Evolutionary conservation across 2,888 invertebrate genomes (phyloP), one percentile per base, ranked within the genome.

Genomic region (Hirtodrosophila histrioides): DNA sequence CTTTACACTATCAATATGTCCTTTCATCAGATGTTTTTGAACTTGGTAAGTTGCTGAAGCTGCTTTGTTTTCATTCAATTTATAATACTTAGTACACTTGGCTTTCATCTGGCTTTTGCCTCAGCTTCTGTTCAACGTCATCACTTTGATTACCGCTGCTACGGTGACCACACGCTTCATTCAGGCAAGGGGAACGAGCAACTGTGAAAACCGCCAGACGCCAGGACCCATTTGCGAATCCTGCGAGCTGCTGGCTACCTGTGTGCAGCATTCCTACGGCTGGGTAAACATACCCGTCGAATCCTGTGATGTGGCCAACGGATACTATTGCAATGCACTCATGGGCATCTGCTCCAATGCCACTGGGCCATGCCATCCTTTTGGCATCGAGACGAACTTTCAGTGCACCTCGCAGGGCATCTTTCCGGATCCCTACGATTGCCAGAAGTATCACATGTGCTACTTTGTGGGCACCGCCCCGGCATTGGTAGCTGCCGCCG

Each of bases 381-480:
- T 91, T 35, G 91, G 91, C 3, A 88, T 90, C 48, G 91, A 91
- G 45, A 90, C 89, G 5, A 91, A 90, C 65, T 91, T 91, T 23
- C 91, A 90, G 36, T 91, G 91, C 73, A 91, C 91, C 2, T 90
- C 91, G 0, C 90, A 91, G 37, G 91, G 91, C 41, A 81, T 91
- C 12, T 91, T 91, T 35, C 92, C 92, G 2, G 91, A 92, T 88
- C 91, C 92, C 3, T 92, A 92, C 36, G 91, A 91, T 57, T 92
- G 92, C 48, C 92, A 92, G 73, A 90, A 89, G 54, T 92, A 92
- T 61, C 92, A 92, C 49, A 91, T 91, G 89, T 92, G 92, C 54
- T 90, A 91, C 55, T 89, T 90, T 63, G 89, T 90, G 29, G 88
- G 85, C 31, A 79, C 87, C 9, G 31, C 31, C 4, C 31, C 31